Conservation (phyloP, 2,113 vertebrate species). For the Raja brachyura region DNA sequence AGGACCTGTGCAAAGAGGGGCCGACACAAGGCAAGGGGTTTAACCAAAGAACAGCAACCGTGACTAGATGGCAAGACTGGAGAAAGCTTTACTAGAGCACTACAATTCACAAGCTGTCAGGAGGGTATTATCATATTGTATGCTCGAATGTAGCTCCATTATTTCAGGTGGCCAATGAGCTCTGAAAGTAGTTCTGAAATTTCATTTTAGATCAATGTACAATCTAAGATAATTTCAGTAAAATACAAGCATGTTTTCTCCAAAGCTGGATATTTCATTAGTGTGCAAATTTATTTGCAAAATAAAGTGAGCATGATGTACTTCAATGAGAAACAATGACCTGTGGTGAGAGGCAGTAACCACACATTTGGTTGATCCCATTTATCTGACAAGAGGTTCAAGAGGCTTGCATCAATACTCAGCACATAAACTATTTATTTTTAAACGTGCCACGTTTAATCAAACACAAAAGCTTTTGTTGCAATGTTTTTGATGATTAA, state of each 20-base stretch:
- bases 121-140: too few relatives aligned
- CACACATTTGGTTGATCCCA: not conserved
- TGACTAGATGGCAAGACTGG: not conserved
- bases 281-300: slow-evolving; percentile 19
- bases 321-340: slow-evolving; percentile 4
- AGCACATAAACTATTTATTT: not conserved
- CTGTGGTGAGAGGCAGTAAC: not conserved
- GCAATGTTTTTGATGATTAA: slow-evolving; percentile 1
- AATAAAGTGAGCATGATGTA: not conserved
- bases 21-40: not conserved
- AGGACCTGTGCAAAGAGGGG: slow-evolving; percentile 62
- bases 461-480: not conserved
- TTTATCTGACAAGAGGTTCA: not conserved
- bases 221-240: not conserved
- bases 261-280: not conserved
- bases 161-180: not conserved
- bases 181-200: slow-evolving; percentile 4
- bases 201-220: not conserved
- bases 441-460: slow-evolving; percentile 6
- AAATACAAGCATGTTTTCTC: slow-evolving; percentile 28
- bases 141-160: not conserved
- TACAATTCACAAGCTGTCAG: not conserved
- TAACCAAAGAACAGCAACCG: accelerated
- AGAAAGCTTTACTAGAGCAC: not conserved
- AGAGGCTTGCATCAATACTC: not conserved